Percentiles rank a stretch among this genome's conserved stretches.
phyloP scores from a whole-genome alignment of 2,888 invertebrate genomes.

The Sesamia inferens region DNA sequence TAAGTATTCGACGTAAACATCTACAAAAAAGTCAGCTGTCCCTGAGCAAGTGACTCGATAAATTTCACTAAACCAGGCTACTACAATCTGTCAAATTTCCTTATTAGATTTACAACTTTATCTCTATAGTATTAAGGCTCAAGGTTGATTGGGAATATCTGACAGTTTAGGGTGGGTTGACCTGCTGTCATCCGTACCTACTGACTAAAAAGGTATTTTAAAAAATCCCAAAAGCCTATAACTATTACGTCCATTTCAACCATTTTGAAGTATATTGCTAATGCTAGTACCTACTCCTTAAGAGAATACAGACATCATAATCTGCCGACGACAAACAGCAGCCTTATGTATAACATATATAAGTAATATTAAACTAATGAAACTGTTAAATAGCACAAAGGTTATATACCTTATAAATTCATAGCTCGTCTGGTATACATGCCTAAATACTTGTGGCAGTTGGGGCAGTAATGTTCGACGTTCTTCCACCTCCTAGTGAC shows the following conservation, averaged over 20 bases:
- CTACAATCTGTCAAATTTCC: too few relatives aligned
- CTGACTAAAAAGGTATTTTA: too few relatives aligned
- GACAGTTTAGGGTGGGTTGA: too few relatives aligned
- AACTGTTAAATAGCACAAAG: background rate
- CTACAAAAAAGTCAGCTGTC: background rate
- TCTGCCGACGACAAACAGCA: background rate
- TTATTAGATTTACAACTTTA: too few relatives aligned
- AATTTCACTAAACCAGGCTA: background rate
- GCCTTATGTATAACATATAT: background rate
- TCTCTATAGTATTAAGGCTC: too few relatives aligned
- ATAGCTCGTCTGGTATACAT: slow-evolving; percentile 71
- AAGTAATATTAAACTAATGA: background rate
- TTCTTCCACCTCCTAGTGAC: slow-evolving; percentile 83
- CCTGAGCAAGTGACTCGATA: background rate
- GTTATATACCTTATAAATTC: slow-evolving; percentile 19
- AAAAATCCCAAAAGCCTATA: background rate
- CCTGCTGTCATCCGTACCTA: too few relatives aligned
- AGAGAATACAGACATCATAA: background rate
- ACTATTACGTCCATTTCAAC: too few relatives aligned
- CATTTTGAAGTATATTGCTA: too few relatives aligned
- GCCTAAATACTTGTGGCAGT: slow-evolving; percentile 80
- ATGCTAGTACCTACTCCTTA: background rate
- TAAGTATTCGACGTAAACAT: slow-evolving; percentile 15
- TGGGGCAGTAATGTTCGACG: slow-evolving; percentile 85
- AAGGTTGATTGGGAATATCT: too few relatives aligned